These are phyloP conservation scores for Oryzias sinensis DNA, from an alignment of 2,797 vertebrate genomes.

Conservation along the genomic window DNA sequence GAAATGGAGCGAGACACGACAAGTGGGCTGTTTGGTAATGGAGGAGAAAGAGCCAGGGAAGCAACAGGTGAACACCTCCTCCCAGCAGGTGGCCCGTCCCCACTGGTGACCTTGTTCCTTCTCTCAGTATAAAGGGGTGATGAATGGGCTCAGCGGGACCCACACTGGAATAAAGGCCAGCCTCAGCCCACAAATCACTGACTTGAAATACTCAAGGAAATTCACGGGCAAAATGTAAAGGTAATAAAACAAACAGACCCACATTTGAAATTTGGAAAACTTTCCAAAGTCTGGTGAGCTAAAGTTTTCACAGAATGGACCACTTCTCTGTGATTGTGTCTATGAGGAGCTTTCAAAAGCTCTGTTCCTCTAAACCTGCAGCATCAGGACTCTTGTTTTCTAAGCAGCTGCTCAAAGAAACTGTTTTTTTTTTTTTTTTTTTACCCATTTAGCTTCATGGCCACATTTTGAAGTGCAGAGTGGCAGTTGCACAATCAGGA, in stretches of 20 bases:
- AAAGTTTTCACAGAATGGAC: conserved; percentile 25
- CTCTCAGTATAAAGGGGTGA: conserved; percentile 38
- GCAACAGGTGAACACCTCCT: conserved; percentile 58
- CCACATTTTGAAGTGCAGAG: conserved; percentile 44
- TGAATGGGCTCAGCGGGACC: conserved; percentile 42
- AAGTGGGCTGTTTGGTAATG: conserved; percentile 4
- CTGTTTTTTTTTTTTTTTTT: conserved; percentile 14
- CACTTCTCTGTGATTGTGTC: conserved; percentile 16
- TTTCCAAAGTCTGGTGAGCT: not conserved
- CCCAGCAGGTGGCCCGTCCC: conserved; percentile 48
- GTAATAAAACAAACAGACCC: conserved; percentile 8
- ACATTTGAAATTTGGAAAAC: not conserved
- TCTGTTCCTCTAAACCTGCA: conserved; percentile 41
- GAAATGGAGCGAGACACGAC: conserved; percentile 44
- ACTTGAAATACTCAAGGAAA: conserved; percentile 44
- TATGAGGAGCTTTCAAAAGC: conserved; percentile 47
- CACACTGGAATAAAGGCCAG: conserved; percentile 38
- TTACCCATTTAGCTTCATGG: conserved; percentile 39
- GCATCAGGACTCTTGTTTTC: conserved; percentile 49
- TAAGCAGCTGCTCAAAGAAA: conserved; percentile 48
- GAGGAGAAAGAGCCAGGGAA: conserved; percentile 16
- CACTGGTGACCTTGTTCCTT: conserved; percentile 55
- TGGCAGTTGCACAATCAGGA: conserved; percentile 50
- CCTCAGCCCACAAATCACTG: conserved; percentile 51
- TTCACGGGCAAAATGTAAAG: conserved; percentile 25